Evolutionary conservation across 2,797 vertebrate species (phyloP).

Genomic region (Scolopax rusticola): DNA sequence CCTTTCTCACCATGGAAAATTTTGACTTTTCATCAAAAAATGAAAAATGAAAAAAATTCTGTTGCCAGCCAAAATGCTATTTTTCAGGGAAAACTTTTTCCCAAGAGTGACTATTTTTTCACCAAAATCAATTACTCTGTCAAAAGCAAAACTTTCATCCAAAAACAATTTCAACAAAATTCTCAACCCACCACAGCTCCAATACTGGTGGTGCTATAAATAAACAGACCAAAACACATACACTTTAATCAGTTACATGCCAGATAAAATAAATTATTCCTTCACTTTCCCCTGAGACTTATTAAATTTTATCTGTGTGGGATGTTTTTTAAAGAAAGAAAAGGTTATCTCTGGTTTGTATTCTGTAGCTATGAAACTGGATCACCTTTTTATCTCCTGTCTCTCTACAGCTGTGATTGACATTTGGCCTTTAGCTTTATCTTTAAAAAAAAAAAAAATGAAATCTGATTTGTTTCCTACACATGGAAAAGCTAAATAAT

Average conservation of each 20-base stretch:
- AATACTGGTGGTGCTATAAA: constrained; percentile 8
- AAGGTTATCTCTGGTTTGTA: background rate
- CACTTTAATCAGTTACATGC: background rate
- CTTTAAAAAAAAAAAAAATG: background rate
- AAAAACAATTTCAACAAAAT: constrained; percentile 3
- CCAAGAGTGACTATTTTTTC: background rate
- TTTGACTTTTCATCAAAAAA: constrained; percentile 28
- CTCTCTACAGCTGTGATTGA: background rate
- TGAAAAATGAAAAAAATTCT: background rate
- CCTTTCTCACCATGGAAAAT: constrained; percentile 33
- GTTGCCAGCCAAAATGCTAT: constrained; percentile 1
- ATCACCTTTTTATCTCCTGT: background rate
- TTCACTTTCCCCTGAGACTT: background rate
- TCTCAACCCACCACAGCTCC: background rate
- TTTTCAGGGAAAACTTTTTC: constrained; percentile 24
- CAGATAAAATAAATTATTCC: constrained; percentile 44
- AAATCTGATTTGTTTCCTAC: background rate
- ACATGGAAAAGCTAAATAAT: background rate
- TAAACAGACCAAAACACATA: background rate
- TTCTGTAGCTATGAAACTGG: background rate
- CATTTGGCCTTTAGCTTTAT: background rate
- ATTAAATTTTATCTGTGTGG: background rate
- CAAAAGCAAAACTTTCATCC: constrained; percentile 17
- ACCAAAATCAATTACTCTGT: constrained; percentile 48
- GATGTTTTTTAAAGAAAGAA: background rate